Conservation (phyloP, 2,113 vertebrate species). For the Takifugu flavidus region DNA sequence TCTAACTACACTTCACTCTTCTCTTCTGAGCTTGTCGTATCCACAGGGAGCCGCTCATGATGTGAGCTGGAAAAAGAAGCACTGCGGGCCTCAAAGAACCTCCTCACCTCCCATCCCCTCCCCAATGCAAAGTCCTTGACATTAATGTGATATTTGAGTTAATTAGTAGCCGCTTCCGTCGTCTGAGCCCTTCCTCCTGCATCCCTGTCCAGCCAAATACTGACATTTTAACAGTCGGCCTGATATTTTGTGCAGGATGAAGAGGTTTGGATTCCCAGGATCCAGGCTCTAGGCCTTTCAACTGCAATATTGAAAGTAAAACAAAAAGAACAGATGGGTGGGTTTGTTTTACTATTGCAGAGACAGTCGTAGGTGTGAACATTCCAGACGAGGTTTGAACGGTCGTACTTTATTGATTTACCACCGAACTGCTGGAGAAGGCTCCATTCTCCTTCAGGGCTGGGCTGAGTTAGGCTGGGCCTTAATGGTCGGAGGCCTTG, state of each 20-base stretch:
- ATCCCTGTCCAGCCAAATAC: conserved; percentile 16
- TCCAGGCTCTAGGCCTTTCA: neutral
- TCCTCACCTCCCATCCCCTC: neutral
- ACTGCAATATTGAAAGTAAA: neutral
- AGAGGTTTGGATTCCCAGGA: neutral
- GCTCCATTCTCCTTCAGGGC: too few relatives aligned
- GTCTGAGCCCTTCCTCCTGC: conserved; percentile 45
- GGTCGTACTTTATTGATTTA: too few relatives aligned
- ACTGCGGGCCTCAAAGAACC: conserved; percentile 34
- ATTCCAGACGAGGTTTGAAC: too few relatives aligned
- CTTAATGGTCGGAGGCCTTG: neutral
- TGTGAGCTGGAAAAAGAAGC: conserved; percentile 39
- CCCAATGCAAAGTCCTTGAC: conserved; percentile 54
- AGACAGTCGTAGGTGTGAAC: too few relatives aligned
- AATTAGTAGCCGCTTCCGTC: conserved; percentile 57
- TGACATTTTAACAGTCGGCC: conserved; percentile 57
- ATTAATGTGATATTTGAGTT: conserved; percentile 74
- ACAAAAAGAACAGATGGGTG: neutral
- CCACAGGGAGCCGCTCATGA: conserved; percentile 27
- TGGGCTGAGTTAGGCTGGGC: too few relatives aligned
- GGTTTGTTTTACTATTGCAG: too few relatives aligned
- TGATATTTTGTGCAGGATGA: conserved; percentile 43
- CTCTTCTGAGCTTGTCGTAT: conserved; percentile 24
- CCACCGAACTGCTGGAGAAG: too few relatives aligned
- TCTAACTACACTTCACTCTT: conserved; percentile 2